Base-by-base conservation (phyloP, 2,113 vertebrate species). In the Sakesphorus luctuosus region DNA sequence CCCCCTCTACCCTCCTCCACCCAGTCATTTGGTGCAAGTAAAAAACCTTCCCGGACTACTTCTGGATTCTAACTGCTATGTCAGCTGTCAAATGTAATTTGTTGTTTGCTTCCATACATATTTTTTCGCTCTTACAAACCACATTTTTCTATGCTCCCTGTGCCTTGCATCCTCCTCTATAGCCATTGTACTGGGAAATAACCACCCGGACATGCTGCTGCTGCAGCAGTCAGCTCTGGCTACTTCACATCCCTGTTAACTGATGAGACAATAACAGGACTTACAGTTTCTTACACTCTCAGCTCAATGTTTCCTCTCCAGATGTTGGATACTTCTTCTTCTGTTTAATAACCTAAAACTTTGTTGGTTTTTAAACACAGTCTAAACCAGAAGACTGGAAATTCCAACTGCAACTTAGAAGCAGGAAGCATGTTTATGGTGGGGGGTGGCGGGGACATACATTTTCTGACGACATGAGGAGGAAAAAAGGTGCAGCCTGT, bases 71-170 rank as follows among this genome's bases (percentile, higher is more conserved):
- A 88, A 95, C 91, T 93, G 94, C 94, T 90, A 92, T 96, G 97
- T 96, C 97, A 98, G 97, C 97, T 97, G 96, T 95, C 95, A 96
- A 93, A 95, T 79, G 81, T 33, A 94, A 98, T 97, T 96, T 97
- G 91, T 96, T 88, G 80, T 96, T 97, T 97, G 87, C 93, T 97
- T 94, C 94, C 83, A 89, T 76, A 95, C 15, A 31, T 89, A 84
- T 84, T 89, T 96, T 94, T 96, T 56, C 76, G 90, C 76, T 92
- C 52, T 89, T 81, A 50, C 91, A 83, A 92, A 95, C 86, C 93
- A 72, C 78, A 94, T 96, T 94, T 91, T 61, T 69, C 69, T 85
- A 73, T 83, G 89, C 80, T 91, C 49, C 52, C 88, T 94, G 89
- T 97, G 96, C 73, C 87, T 95, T 74, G 72, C 85, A 89, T 97